Evolutionary conservation across 2,888 invertebrate genomes (phyloP).

Genomic region (Chironomus riparius): DNA sequence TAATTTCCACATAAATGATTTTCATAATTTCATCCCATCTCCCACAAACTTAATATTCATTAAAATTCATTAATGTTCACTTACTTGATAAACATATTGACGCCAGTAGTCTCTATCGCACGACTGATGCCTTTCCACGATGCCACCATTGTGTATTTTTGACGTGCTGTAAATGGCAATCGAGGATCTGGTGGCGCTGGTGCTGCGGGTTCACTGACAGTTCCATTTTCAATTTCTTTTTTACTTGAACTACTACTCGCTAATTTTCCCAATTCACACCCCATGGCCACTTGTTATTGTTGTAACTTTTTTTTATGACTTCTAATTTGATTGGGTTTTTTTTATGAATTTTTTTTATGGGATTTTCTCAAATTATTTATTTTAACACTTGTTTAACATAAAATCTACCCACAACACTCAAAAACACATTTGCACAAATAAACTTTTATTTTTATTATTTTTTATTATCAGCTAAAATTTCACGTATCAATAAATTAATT

Average conservation of each 20-base stretch:
- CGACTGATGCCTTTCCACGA: constrained; percentile 87
- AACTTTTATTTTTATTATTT: neutral
- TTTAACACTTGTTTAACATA: neutral
- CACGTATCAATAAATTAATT: neutral
- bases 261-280: constrained; percentile 69
- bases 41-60: too few relatives aligned
- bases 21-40: neutral
- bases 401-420: neutral
- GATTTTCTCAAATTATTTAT: neutral
- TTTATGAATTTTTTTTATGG: neutral
- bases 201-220: constrained; percentile 51
- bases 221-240: constrained; percentile 38
- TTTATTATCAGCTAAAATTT: too few relatives aligned
- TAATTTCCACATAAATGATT: neutral
- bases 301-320: neutral
- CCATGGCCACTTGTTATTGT: constrained; percentile 48
- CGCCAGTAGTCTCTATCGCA: constrained; percentile 80
- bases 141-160: constrained; percentile 80
- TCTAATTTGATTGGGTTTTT: neutral
- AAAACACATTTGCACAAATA: neutral
- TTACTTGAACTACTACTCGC: constrained; percentile 43
- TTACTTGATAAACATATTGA: constrained; percentile 87
- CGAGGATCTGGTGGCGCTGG: constrained; percentile 66
- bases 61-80: constrained; percentile 39
- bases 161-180: constrained; percentile 73